Evolutionary conservation across 2,113 vertebrate genomes (phyloP).

Genomic region (Hystrix brachyura): DNA sequence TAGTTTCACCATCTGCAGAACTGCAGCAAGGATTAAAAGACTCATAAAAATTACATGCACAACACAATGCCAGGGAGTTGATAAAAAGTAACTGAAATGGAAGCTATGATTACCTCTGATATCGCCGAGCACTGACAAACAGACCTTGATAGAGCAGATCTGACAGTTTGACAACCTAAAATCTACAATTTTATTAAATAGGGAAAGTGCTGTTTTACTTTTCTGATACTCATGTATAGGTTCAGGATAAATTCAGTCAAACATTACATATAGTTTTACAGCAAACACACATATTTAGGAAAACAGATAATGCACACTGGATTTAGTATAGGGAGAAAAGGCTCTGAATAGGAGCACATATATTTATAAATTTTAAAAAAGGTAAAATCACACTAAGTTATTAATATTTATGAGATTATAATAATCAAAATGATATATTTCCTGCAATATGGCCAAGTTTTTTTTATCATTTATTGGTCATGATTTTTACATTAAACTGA

Average conservation of each 20-base stretch:
- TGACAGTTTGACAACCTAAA: neutral
- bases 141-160: neutral
- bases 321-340: neutral
- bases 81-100: neutral
- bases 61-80: neutral
- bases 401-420: constrained; percentile 43
- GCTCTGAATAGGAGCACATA: neutral
- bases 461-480: constrained; percentile 58
- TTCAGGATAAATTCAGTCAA: neutral
- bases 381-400: constrained; percentile 6
- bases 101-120: neutral
- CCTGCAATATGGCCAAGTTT: constrained; percentile 54
- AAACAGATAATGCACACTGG: neutral
- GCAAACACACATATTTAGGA: neutral
- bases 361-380: constrained; percentile 39
- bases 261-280: neutral
- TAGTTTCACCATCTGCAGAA: neutral
- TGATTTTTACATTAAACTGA: constrained; percentile 60
- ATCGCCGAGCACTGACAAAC: neutral
- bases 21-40: neutral
- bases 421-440: constrained; percentile 43
- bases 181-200: neutral
- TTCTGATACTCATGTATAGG: neutral
- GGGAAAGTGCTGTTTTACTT: neutral
- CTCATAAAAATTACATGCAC: fast-evolving